Evolutionary conservation across 2,797 vertebrate species (phyloP).

Genomic region (Ibycter americanus): DNA sequence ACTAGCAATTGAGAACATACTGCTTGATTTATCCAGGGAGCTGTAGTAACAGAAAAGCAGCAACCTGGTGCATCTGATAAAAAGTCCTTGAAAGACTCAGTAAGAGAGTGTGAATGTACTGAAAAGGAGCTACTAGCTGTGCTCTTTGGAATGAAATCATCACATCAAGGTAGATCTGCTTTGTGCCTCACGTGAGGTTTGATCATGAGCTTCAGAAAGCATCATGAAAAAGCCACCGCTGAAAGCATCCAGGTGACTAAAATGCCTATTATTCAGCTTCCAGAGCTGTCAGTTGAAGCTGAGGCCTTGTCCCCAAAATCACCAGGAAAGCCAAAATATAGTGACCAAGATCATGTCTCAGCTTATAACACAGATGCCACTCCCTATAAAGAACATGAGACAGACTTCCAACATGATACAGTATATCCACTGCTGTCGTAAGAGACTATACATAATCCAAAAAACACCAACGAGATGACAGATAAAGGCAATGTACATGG

Average conservation of each 20-base stretch:
- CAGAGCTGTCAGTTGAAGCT: not conserved
- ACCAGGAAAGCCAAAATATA: not conserved
- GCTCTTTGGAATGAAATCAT: not conserved
- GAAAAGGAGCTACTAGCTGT: not conserved
- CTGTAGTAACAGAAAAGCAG: not conserved
- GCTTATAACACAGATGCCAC: not conserved
- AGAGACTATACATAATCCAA: not conserved
- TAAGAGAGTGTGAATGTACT: not conserved
- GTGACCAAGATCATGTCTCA: not conserved
- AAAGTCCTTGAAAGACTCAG: not conserved
- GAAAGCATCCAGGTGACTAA: not conserved
- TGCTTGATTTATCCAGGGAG: not conserved
- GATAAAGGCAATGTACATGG: not conserved
- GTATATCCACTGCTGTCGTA: not conserved
- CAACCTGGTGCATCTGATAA: not conserved
- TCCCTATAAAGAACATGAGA: not conserved
- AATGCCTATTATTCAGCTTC: not conserved
- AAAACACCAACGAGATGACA: not conserved
- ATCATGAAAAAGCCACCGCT: not conserved
- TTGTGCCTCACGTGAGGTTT: not conserved
- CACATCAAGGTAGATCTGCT: not conserved
- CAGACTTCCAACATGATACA: not conserved
- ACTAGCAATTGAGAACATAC: not conserved
- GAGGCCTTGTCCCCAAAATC: not conserved
- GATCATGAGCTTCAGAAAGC: not conserved